Percentiles rank a stretch among this genome's conserved stretches.
Evolutionary conservation across 2,797 vertebrate species (phyloP).

Genomic region (Anguilla anguilla): DNA sequence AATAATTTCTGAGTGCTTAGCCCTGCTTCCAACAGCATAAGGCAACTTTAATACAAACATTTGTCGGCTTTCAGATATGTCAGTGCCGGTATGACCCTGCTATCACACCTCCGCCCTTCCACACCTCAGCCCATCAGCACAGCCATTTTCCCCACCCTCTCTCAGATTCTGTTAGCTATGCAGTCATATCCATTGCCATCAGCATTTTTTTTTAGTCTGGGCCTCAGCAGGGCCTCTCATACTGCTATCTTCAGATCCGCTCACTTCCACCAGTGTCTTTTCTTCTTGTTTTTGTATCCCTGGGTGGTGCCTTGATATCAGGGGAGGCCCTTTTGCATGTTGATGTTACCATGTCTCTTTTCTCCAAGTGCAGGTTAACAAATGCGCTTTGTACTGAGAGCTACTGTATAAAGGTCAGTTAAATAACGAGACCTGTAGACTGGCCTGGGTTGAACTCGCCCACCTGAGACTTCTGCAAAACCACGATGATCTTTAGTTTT

Average conservation of each 20-base stretch:
- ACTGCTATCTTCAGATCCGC: background rate
- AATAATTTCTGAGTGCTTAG: no score
- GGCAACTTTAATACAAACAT: no score
- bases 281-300: background rate
- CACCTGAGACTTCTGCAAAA: background rate
- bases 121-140: no score
- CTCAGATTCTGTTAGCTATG: no score
- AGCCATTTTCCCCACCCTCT: no score
- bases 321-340: background rate
- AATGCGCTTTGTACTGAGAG: background rate
- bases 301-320: background rate
- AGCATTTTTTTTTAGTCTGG: background rate
- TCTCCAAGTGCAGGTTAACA: background rate
- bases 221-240: background rate
- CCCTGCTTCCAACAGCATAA: no score
- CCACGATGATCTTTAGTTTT: background rate
- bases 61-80: no score
- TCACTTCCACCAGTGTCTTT: background rate
- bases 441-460: background rate
- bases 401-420: background rate
- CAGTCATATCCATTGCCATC: background rate
- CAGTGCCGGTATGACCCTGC: no score
- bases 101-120: no score
- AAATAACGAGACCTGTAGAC: background rate
- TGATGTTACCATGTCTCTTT: background rate